Conservation (phyloP, 2,888 invertebrate species). For the Drosophila neoperkinsi region DNA sequence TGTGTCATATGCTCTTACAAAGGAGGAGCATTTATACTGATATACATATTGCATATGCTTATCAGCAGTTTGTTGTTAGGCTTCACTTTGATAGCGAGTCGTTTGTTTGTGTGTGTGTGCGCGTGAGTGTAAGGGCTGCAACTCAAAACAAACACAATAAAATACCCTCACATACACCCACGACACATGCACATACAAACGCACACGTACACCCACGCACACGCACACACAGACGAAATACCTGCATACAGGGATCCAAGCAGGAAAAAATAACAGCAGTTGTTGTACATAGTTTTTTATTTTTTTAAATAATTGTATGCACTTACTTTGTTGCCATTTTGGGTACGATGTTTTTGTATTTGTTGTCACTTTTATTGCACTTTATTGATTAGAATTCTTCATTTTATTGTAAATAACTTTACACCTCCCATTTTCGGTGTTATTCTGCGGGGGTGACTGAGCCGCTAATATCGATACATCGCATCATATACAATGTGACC, state of each 20-base stretch:
- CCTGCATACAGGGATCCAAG: constrained; percentile 34
- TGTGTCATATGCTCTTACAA: background rate
- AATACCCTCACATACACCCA: constrained; percentile 68
- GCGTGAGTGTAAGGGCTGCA: constrained; percentile 42
- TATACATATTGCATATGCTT: constrained; percentile 27
- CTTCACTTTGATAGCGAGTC: constrained; percentile 17
- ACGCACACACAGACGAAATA: constrained; percentile 23
- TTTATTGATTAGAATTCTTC: constrained; percentile 40
- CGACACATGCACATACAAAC: constrained; percentile 23
- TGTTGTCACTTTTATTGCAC: constrained; percentile 31
- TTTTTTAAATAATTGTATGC: constrained; percentile 11
- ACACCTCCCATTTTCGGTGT: constrained; percentile 52
- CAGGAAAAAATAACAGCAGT: constrained; percentile 33
- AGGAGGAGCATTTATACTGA: background rate
- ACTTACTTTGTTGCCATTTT: constrained; percentile 69
- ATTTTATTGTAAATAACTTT: constrained; percentile 55
- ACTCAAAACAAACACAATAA: constrained; percentile 65
- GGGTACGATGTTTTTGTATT: constrained; percentile 12
- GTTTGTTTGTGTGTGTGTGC: constrained; percentile 1
- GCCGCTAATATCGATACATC: constrained; percentile 34
- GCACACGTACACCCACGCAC: constrained; percentile 31
- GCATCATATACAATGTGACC: constrained; percentile 8
- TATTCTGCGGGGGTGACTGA: constrained; percentile 45
- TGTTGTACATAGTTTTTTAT: background rate
- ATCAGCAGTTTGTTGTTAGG: constrained; percentile 44